A percentile compares a stretch with the other conserved stretches of the same genome.
phyloP scores from a whole-genome alignment of 2,797 vertebrate genomes.

The Capromys pilorides region DNA sequence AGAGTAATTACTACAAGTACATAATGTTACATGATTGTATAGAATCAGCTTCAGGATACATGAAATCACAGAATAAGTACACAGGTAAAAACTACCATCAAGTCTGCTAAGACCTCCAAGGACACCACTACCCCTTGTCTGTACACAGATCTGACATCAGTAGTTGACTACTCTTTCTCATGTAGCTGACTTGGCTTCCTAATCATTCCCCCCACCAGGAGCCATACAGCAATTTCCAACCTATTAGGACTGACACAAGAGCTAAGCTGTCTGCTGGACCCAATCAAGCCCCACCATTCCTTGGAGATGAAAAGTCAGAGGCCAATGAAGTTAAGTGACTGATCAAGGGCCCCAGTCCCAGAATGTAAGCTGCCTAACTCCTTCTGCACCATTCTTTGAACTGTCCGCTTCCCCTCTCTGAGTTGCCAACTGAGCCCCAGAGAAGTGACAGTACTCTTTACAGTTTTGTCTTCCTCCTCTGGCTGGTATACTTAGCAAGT shows the following conservation, averaged over 20 bases:
- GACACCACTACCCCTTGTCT: neutral
- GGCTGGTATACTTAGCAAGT: neutral
- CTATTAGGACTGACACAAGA: neutral
- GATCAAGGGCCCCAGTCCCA: neutral
- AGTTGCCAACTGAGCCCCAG: neutral
- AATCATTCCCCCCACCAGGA: neutral
- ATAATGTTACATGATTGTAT: neutral
- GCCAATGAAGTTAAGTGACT: neutral
- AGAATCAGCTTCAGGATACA: neutral
- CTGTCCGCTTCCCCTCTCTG: too few species aligned
- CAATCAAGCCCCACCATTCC: neutral
- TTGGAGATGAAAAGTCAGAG: constrained; percentile 5
- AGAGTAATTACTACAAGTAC: neutral
- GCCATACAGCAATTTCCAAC: neutral
- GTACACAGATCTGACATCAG: neutral
- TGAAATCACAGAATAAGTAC: neutral
- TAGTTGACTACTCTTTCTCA: neutral
- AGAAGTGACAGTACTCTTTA: neutral
- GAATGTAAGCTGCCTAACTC: neutral
- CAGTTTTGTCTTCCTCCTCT: neutral
- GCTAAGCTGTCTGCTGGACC: neutral
- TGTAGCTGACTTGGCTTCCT: neutral
- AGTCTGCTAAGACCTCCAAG: neutral
- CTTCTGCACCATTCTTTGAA: neutral
- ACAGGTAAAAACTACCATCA: neutral